Percentiles rank a stretch among this genome's conserved stretches.
Conservation (phyloP, 2,113 vertebrate genomes). For the Oryzias javanicus region DNA sequence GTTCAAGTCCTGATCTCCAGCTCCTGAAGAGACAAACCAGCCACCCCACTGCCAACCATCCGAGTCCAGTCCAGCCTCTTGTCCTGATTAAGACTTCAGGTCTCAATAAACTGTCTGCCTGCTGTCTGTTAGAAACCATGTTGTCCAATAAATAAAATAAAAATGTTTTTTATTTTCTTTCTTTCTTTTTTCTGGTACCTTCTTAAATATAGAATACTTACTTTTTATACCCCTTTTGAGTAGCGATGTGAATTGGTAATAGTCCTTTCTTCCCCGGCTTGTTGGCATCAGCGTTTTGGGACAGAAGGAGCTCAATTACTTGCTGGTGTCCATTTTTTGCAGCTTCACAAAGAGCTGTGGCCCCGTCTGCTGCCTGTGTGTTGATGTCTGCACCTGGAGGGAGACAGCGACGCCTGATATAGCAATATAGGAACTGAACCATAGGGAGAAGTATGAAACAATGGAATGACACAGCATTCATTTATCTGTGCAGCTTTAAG, state of each 20-base stretch:
- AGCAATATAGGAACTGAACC: neutral
- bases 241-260: slow-evolving; percentile 87
- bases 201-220: slow-evolving; percentile 60
- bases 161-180: too few relatives aligned
- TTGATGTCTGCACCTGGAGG: slow-evolving; percentile 86
- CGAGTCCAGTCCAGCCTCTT: too few relatives aligned
- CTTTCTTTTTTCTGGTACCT: neutral
- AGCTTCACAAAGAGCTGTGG: slow-evolving; percentile 89
- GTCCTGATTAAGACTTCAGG: too few relatives aligned
- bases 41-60: too few relatives aligned
- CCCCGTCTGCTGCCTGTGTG: slow-evolving; percentile 85
- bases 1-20: too few relatives aligned
- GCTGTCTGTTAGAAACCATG: too few relatives aligned
- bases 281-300: slow-evolving; percentile 88
- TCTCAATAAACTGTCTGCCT: too few relatives aligned
- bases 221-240: slow-evolving; percentile 84
- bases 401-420: neutral
- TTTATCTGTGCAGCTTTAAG: too few relatives aligned
- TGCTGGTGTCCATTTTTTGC: slow-evolving; percentile 85
- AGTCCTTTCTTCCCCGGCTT: slow-evolving; percentile 84
- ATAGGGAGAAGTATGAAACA: neutral
- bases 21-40: too few relatives aligned
- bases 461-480: too few relatives aligned
- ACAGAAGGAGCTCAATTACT: slow-evolving; percentile 84
- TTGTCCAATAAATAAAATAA: too few relatives aligned